Evolutionary conservation across 2,797 vertebrate genomes (phyloP).

Genomic region (Falco peregrinus): DNA sequence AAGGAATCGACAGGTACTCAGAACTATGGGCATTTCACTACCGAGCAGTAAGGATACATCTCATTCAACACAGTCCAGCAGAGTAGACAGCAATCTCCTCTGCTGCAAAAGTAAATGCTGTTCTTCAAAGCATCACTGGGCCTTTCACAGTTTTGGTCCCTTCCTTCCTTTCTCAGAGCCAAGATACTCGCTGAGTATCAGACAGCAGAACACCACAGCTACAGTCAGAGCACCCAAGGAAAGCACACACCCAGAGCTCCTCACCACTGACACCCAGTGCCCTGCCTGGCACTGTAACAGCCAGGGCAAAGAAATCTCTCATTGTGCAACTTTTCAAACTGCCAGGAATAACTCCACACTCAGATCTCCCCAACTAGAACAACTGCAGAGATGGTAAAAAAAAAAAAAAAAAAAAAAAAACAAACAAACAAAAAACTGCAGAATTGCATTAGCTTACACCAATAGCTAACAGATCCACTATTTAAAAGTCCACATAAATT

Average conservation of each 20-base stretch:
- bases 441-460: background rate
- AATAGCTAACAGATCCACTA: background rate
- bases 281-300: background rate
- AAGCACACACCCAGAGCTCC: background rate
- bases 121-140: background rate
- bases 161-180: background rate
- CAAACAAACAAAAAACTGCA: background rate
- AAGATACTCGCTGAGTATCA: background rate
- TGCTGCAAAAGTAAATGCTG: background rate
- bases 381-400: background rate
- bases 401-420: background rate
- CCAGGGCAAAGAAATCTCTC: background rate
- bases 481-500: background rate
- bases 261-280: accelerated
- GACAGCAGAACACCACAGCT: background rate
- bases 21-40: background rate
- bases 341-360: background rate
- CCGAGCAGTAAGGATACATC: background rate
- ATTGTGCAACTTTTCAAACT: background rate
- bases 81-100: background rate
- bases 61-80: background rate
- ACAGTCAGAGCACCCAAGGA: background rate
- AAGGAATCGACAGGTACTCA: background rate
- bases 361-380: background rate
- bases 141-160: background rate